Base-by-base conservation (phyloP, 1,140 invertebrate species). In the Idris sp. region DNA sequence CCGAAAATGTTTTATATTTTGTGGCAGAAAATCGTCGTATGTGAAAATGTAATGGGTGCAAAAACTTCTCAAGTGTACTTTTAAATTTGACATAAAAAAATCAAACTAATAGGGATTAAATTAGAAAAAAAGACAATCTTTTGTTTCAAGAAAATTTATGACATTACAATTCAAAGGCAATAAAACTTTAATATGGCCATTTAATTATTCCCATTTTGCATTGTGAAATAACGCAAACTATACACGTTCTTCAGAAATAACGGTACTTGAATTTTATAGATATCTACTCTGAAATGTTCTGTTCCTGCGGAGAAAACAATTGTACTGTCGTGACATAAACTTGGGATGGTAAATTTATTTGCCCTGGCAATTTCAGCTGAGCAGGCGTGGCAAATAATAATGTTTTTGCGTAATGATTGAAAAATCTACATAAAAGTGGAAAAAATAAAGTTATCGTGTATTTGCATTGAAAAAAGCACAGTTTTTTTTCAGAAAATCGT, bases 381-480 rank as follows among this genome's bases (percentile, higher is more conserved):
- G 59, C 59, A 46, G 54, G 16, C 41, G 36, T 26, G 58, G 25
- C 43, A 56, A 65, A 46, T 61, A 65, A 43, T 61, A 65, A 44
- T 54, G 46, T n/a, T 48, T 69, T 61, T 65, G 22, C 64, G 43
- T 65, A 67, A 68, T 40, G 38, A 51, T 28, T 48, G 44, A 48
- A 49, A 69, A 64, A 71, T 75, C 58, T 75, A 44, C 67, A 68
- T 72, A 36, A 62, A 76, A 62, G 67, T 49, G 74, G n/a, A n/a
- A n/a, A 35, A 72, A 76, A 76, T 76, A 76, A 72, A 67, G 62
- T 76, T 76, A 72, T 65, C 74, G 64, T 76, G 71, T 54, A 68
- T 76, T 74, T 76, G 56, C 62, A 76, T 59, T 44, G 64, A 65
- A 76, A n/a, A 62, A 76, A 76, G 67, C 61, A 56, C 31, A 43